Base-by-base conservation (phyloP, 2,113 vertebrate genomes). In the Myotis davidii region DNA sequence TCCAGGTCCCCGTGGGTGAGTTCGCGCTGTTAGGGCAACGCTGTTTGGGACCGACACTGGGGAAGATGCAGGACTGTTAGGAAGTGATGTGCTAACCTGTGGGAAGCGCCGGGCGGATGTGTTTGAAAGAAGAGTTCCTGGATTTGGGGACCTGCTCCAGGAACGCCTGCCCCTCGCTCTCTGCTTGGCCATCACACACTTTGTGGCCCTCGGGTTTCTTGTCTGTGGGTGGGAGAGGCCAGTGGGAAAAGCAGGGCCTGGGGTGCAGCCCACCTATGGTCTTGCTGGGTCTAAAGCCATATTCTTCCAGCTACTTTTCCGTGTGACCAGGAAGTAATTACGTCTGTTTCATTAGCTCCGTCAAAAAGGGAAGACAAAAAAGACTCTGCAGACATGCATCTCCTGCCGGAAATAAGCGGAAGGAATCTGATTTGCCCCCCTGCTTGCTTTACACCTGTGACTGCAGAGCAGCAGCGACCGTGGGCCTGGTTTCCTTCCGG, bases 181-280 rank as follows among this genome's bases (percentile, higher is more conserved):
- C 42, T 42, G 6, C 54, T 39, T 56, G 61, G 32, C 39, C 17
- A 34, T 21, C 59, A 23, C 45, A 32, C 1, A 2, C 6, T 67
- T 54, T 50, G 39, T 25, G 32, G 59, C 39, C 77, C 18, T 61
- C 13, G 14, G 39, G 32, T 72, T 83, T 89, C 61, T 90, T 21
- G 2, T 84, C 42, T 69, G 1, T 87, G 23, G 59, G 1, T 87
- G 23, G 59, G 59, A 50, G 18, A 84, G 32, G 39, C 2, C 39
- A 56, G 10, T n/a, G 76, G 18, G 11, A 17, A 54, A 56, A 4
- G 69, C 16, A 23, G 39, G 16, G 50, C 25, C 65, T 86, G 10
- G 42, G 17, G 10, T 37, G 9, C 6, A 67, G 45, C 12, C 29
- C 4, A 0, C n/a, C 13, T 76, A 37, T 42, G n/a, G 1, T 0